These are phyloP conservation scores for Colletes latitarsis DNA, from an alignment of 1,140 invertebrate species.

Conservation along the genomic window DNA sequence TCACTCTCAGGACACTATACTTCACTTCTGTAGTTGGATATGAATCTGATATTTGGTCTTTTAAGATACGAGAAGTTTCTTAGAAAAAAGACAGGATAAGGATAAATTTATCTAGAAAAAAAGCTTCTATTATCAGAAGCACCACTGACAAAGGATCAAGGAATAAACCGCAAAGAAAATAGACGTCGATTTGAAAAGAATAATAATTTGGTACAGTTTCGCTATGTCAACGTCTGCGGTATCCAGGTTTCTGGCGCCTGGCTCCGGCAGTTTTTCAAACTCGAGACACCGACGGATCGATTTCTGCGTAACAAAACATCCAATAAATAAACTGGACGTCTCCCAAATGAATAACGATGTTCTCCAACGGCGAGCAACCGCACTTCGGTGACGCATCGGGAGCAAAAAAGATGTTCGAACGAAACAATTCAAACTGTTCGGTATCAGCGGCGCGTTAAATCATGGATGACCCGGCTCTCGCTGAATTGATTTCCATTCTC, in stretches of 20 bases:
- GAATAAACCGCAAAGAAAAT: too few species aligned
- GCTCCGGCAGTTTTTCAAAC: background rate
- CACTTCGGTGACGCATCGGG: background rate
- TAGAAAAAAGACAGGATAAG: too few species aligned
- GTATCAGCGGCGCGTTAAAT: conserved; percentile 40
- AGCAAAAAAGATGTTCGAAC: conserved; percentile 27
- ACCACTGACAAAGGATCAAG: background rate
- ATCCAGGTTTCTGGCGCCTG: too few species aligned
- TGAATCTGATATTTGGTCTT: too few species aligned
- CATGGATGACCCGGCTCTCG: conserved; percentile 55
- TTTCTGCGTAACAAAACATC: background rate
- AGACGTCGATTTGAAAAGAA: too few species aligned
- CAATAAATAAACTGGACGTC: background rate
- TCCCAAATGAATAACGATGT: background rate
- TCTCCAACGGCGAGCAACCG: background rate
- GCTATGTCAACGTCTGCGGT: too few species aligned
- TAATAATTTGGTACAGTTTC: background rate
- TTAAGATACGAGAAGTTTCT: too few species aligned
- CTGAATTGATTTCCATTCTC: conserved; percentile 67
- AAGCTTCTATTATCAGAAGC: too few species aligned
- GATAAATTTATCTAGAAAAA: too few species aligned
- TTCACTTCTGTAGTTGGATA: too few species aligned
- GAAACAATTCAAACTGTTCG: conserved; percentile 49
- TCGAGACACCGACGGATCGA: too few species aligned
- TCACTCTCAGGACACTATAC: too few species aligned